Evolutionary conservation across 2,888 invertebrate genomes (phyloP).

Genomic region (Platynereis dumerilii): DNA sequence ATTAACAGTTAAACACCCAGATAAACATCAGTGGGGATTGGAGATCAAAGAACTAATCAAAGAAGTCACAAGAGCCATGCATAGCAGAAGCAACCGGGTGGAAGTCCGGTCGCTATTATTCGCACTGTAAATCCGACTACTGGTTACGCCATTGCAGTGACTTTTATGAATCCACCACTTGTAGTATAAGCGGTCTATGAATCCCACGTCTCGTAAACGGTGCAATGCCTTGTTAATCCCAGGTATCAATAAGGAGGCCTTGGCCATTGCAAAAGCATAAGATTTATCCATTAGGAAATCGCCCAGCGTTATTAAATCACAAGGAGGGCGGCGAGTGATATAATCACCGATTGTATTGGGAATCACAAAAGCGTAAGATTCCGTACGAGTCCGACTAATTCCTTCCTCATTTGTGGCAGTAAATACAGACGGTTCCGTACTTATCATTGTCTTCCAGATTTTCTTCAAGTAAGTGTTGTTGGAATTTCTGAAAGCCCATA

Average conservation of each 20-base stretch:
- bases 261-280: conserved; percentile 35
- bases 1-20: no score
- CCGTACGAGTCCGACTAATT: conserved; percentile 1
- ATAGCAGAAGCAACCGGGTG: no score
- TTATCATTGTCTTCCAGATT: conserved; percentile 38
- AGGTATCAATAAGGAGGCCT: conserved; percentile 28
- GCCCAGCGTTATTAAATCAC: conserved; percentile 26
- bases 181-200: conserved; percentile 28
- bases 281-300: conserved; percentile 30
- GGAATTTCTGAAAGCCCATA: conserved; percentile 52
- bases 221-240: conserved; percentile 30
- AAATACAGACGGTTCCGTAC: not conserved
- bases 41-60: no score
- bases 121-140: conserved; percentile 32
- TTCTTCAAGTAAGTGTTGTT: conserved; percentile 48
- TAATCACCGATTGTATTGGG: conserved; percentile 5
- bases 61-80: no score
- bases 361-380: conserved; percentile 20
- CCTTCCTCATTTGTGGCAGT: conserved; percentile 15
- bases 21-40: no score
- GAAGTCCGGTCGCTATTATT: not conserved
- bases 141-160: conserved; percentile 31
- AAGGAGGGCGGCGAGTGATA: not conserved
- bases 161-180: conserved; percentile 32
- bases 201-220: conserved; percentile 27